phyloP scores from a whole-genome alignment of 1,140 invertebrate genomes.

The Drosophila teissieri region DNA sequence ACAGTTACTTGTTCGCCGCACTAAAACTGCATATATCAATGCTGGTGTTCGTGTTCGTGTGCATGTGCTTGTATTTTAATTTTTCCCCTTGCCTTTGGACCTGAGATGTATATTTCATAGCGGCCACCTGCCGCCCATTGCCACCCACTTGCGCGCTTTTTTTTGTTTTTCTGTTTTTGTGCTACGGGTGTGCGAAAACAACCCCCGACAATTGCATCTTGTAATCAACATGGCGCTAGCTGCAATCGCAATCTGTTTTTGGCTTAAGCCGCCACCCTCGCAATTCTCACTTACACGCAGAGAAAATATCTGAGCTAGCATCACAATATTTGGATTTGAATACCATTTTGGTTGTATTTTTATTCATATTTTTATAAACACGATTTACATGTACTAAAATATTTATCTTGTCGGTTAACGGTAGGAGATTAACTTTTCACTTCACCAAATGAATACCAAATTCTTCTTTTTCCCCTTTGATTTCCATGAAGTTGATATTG shows the following conservation, averaged over 20 bases:
- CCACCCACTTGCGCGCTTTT: slow-evolving; percentile 18
- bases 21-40: slow-evolving; percentile 50
- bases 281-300: slow-evolving; percentile 15
- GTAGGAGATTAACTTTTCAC: no score
- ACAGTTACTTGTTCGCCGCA: slow-evolving; percentile 80
- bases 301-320: neutral
- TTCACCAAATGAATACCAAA: no score
- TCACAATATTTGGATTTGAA: no score
- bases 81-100: slow-evolving; percentile 48
- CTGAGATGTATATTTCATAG: slow-evolving; percentile 71
- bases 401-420: no score
- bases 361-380: no score
- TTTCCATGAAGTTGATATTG: neutral
- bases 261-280: slow-evolving; percentile 27
- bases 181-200: slow-evolving; percentile 15
- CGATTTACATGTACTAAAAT: no score
- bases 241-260: slow-evolving; percentile 40
- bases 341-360: no score
- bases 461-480: no score
- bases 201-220: slow-evolving; percentile 62
- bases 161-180: slow-evolving; percentile 9
- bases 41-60: slow-evolving; percentile 9
- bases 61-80: slow-evolving; percentile 36
- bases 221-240: slow-evolving; percentile 46
- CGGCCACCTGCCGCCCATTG: slow-evolving; percentile 53